Evolutionary conservation across 2,888 invertebrate genomes (phyloP).

Genomic region (Itoplectis maculator): DNA sequence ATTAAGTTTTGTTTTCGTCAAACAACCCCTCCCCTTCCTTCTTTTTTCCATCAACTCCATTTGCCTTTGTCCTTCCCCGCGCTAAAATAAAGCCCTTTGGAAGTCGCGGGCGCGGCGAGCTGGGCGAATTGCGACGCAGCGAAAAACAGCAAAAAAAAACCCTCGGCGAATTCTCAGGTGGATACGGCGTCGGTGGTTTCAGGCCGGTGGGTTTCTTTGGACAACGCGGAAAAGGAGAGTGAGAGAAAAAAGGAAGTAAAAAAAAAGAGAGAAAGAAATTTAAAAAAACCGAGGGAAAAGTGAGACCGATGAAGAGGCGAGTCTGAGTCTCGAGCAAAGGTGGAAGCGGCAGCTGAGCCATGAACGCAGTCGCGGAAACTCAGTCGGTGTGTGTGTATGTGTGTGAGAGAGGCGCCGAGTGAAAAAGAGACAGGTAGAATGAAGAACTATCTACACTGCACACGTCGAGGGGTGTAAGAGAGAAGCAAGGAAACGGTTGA

Average conservation of each 20-base stretch:
- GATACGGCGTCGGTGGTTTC: slow-evolving; percentile 30
- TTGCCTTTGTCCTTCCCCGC: too few relatives aligned
- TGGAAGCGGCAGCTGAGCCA: slow-evolving; percentile 17
- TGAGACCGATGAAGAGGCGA: slow-evolving; percentile 33
- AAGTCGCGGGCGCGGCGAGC: not conserved
- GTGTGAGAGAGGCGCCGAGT: slow-evolving; percentile 23
- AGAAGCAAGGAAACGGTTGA: slow-evolving; percentile 30
- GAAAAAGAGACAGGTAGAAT: slow-evolving; percentile 36
- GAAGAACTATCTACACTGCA: slow-evolving; percentile 23
- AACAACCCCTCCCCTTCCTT: not conserved
- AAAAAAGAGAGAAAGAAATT: not conserved
- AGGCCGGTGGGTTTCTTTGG: slow-evolving; percentile 40
- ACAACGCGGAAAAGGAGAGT: not conserved
- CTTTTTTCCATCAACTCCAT: not conserved
- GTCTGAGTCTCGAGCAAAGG: slow-evolving; percentile 9
- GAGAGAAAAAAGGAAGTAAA: not conserved
- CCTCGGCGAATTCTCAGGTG: slow-evolving; percentile 15
- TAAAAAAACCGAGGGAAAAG: not conserved
- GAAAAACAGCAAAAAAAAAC: slow-evolving; percentile 14
- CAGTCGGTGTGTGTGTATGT: slow-evolving; percentile 10
- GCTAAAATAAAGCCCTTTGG: slow-evolving; percentile 3
- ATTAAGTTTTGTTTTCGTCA: slow-evolving; percentile 14
- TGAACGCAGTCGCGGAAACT: slow-evolving; percentile 23
- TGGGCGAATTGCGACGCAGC: not conserved
- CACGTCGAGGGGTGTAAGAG: slow-evolving; percentile 11